A percentile compares a stretch with the other conserved stretches of the same genome.
phyloP scores from a whole-genome alignment of 2,888 invertebrate species.

The Brachyopa scutellaris region DNA sequence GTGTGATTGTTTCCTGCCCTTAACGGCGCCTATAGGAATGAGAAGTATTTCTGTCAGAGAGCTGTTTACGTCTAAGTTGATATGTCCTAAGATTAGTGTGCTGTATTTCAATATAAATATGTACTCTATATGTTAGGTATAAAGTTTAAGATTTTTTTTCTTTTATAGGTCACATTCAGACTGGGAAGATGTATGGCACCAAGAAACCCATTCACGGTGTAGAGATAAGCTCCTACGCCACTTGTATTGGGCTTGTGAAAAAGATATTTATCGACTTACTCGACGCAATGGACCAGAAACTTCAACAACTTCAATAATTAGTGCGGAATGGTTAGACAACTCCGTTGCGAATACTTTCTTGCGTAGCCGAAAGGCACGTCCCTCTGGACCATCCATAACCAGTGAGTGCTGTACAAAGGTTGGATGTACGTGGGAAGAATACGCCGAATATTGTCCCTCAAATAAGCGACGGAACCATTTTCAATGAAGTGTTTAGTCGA shows the following conservation, averaged over 20 bases:
- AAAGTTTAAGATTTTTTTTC: background rate
- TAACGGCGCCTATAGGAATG: too few species aligned
- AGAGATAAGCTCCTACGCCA: slow-evolving; percentile 84
- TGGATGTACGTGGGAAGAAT: slow-evolving; percentile 86
- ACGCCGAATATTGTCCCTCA: slow-evolving; percentile 85
- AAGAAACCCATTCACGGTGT: slow-evolving; percentile 84
- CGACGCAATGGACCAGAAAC: slow-evolving; percentile 80
- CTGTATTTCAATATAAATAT: too few species aligned
- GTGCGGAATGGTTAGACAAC: background rate
- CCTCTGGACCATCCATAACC: slow-evolving; percentile 82
- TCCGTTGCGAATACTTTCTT: slow-evolving; percentile 13
- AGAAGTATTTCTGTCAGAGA: too few species aligned
- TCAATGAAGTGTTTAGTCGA: slow-evolving; percentile 22
- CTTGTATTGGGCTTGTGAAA: slow-evolving; percentile 85
- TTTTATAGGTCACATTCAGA: slow-evolving; percentile 83
- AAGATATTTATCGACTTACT: slow-evolving; percentile 84
- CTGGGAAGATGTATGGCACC: slow-evolving; percentile 85
- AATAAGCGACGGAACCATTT: slow-evolving; percentile 82
- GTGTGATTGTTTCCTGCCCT: too few species aligned
- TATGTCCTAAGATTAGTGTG: too few species aligned
- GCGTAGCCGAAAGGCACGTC: slow-evolving; percentile 2
- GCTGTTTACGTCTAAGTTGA: too few species aligned
- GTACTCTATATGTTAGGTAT: too few species aligned
- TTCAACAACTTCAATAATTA: background rate
- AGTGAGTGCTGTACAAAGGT: slow-evolving; percentile 84